Conservation (phyloP, 1,140 invertebrate species). For the Rhyacophila brunnea region DNA sequence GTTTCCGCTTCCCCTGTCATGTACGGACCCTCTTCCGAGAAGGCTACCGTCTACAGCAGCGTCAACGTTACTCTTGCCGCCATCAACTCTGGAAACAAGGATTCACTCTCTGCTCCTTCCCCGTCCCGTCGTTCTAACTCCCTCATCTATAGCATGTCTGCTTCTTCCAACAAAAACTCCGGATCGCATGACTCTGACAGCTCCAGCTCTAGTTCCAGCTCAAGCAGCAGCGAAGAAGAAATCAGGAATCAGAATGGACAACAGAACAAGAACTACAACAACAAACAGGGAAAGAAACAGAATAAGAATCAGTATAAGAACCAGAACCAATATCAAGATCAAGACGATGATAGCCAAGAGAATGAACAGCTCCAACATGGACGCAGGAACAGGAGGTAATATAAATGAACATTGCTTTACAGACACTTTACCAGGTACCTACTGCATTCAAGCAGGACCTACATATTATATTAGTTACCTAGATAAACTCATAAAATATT, state of each 20-base stretch:
- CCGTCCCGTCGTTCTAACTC: slow-evolving; percentile 48
- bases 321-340: slow-evolving; percentile 1
- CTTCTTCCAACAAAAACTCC: background rate
- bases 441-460: too few species aligned
- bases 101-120: slow-evolving; percentile 29
- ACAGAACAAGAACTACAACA: slow-evolving; percentile 4
- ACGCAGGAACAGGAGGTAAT: slow-evolving; percentile 4
- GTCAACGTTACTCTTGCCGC: slow-evolving; percentile 57
- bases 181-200: background rate
- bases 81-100: slow-evolving; percentile 56
- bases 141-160: slow-evolving; percentile 53
- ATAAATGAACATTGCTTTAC: too few species aligned
- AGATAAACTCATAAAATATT: too few species aligned
- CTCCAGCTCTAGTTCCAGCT: slow-evolving; percentile 12
- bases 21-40: slow-evolving; percentile 55
- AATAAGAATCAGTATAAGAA: slow-evolving; percentile 20
- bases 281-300: background rate
- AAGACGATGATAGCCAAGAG: background rate
- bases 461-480: too few species aligned
- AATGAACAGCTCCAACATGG: slow-evolving; percentile 47
- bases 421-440: too few species aligned
- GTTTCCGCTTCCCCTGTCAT: slow-evolving; percentile 56
- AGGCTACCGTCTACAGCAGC: slow-evolving; percentile 58
- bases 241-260: slow-evolving; percentile 11
- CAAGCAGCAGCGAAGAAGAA: slow-evolving; percentile 6